Evolutionary conservation across 2,113 vertebrate species (phyloP), one percentile per base, ranked within the genome.

Genomic region (Donacobius atricapilla): DNA sequence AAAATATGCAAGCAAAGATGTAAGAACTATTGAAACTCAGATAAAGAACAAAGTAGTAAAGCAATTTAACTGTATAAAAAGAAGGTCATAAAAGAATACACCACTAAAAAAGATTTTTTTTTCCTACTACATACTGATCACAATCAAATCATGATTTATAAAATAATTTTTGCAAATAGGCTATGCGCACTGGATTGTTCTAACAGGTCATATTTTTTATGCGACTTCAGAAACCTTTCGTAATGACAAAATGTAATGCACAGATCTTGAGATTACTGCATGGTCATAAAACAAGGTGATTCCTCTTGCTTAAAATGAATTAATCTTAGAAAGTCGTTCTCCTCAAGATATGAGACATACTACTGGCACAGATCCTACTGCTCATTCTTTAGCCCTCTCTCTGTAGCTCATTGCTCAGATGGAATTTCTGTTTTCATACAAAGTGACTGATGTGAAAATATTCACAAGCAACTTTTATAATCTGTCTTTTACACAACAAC

Each of bases 171-270:
- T 87, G 87, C 91, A 97, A 97, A 96, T 77, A 96, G 84, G 83
- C 75, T 96, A 86, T 50, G 68, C 30, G 5, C 50, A 79, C 3
- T 88, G 61, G 76, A 93, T 96, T 97, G 64, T 95, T 98, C 90
- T 95, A 97, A 97, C 58, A 92, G 94, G 89, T 90, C 96, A 96
- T 92, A 65, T 13, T 96, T 96, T 98, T 97, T 87, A 96, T 97
- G 75, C 44, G 51, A 92, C 75, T 97, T 91, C 66, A 86, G 89
- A 96, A 94, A 94, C 83, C 69, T 89, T 95, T 84, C 89, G 72
- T 93, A 97, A 94, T 61, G 84, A 65, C 66, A 91, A 88, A 94
- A 63, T 39, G 91, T 95, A 96, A 94, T 51, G 75, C 61, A 75
- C 45, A 89, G 96, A 95, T 92, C 95, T 95, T 93, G 94, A 96